Evolutionary conservation across 2,113 vertebrate genomes (phyloP), one percentile per base, ranked within the genome.

Genomic region (Gracilinanus agilis): DNA sequence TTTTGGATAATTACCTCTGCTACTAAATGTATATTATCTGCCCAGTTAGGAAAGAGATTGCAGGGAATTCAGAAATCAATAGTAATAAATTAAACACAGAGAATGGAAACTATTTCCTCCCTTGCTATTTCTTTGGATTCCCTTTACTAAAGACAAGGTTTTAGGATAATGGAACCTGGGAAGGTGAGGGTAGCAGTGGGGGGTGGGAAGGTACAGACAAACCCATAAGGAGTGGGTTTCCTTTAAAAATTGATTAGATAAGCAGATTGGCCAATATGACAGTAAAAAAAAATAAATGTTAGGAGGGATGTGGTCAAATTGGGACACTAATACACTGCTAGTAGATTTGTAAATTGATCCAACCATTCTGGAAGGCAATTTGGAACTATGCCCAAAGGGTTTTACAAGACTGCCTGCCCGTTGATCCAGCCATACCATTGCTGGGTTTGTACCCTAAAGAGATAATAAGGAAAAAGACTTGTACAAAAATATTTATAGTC

Each of bases 11-110:
- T 96, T 98, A 96, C 93, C 92, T 98, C 97, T 97, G 93, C 96
- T 95, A 96, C 96, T 96, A 97, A 97, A 93, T 92, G 67, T 97
- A 95, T 97, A 94, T 98, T 96, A 94, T 97, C 97, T 21, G n/a
- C 96, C 97, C 95, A 93, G 96, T 93, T 97, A 97, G 97, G 92
- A 97, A 98, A 95, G 96, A 98, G 97, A 98, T 98, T 95, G 88
- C 94, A 95, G 25, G 94, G 97, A 97, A 97, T 91, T 91, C 92
- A 97, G 97, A 98, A 98, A 98, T 98, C 98, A 97, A 97, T 98
- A 97, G 97, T 98, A 98, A 93, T 97, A 97, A 97, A 97, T 94
- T 97, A 97, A 98, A 98, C 94, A 98, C 97, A 97, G 94, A 93
- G 96, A 97, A 95, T 97, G 97, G 97, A 97, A 97, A 97, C 97